Evolutionary conservation across 1,140 invertebrate genomes (phyloP), one percentile per base, ranked within the genome.

Genomic region (Anastatus disparis): DNA sequence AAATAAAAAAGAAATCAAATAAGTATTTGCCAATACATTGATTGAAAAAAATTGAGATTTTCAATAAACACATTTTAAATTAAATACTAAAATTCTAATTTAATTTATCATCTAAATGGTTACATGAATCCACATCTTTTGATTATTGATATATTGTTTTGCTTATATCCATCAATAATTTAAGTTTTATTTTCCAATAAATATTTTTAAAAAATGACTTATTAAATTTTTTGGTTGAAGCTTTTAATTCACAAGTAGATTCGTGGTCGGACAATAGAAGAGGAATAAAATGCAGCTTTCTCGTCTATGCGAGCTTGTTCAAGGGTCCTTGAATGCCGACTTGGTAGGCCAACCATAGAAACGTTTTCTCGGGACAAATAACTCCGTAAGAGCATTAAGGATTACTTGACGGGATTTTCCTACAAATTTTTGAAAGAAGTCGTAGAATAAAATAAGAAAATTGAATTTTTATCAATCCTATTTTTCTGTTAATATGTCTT

Each of bases 331-430:
- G 48, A 63, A 70, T 62, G 26, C 35, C 48, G 15, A 70, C 38
- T 70, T 50, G 8, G 67, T 55, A 62, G 48, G 38, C 67, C 9
- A 70, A 70, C 48, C 35, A 59, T 62, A 53, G 58, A 53, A 69
- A 69, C 67, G 46, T 69, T 69, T 69, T 62, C 58, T 62, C 58
- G 46, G 67, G 48, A 62, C 44, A 62, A 62, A 52, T 53, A 62
- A 70, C 50, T 40, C 27, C 48, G 10, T 70, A 70, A 70, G 67
- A 70, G 58, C 35, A 44, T 62, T 70, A 55, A 6, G 17, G 67
- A 59, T 61, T 52, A 52, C 66, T 61, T 66, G 52, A 29, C 20
- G 15, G 40, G 13, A 52, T 68, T 61, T 68, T 61, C 22, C 44
- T 52, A 22, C 55, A 12, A 68, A 50, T 68, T 56, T 59, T 52